Evolutionary conservation across 2,888 invertebrate genomes (phyloP), one percentile per base, ranked within the genome.

Genomic region (Eustalomyia histrio): DNA sequence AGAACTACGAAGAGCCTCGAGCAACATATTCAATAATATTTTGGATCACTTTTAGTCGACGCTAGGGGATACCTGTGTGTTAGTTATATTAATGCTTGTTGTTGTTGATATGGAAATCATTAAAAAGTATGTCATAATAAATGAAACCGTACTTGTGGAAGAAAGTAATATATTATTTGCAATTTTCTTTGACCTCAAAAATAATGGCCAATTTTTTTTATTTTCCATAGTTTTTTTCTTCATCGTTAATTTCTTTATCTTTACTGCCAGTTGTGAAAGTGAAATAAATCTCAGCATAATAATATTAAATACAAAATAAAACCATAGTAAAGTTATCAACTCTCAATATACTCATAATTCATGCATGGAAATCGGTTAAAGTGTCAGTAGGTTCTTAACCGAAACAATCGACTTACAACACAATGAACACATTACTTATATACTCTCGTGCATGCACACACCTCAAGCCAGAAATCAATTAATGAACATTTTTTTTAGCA

Each of bases 301-400:
- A 55, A 55, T 61, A 39, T 8, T 16, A 50, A 58, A 57, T 17
- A 43, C 17, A 75, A 65, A 58, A 64, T 16, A 53, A 60, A 47
- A 57, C 16, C n/a, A 58, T 47, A 53, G 57, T 47, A 57, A 52
- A 39, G 65, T 52, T 69, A 74, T 64, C 50, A 63, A 52, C 43
- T 52, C 74, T 53, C 67, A 61, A 68, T 67, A 53, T 29, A 53
- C 39, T 18, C 52, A 67, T 61, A 75, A 61, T 58, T 76, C 69
- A 69, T 61, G 61, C 63, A 69, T 82, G 83, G 84, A 87, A 86
- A 86, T 83, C 86, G 87, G 86, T 87, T 85, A 87, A 86, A 86
- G 86, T 87, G 86, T 86, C 86, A 87, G 86, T 87, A 83, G 86
- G 86, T 86, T 86, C 85, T 76, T 24, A 83, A 84, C 14, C 1